phyloP scores from a whole-genome alignment of 2,888 invertebrate species.

The Pteria penguin region DNA sequence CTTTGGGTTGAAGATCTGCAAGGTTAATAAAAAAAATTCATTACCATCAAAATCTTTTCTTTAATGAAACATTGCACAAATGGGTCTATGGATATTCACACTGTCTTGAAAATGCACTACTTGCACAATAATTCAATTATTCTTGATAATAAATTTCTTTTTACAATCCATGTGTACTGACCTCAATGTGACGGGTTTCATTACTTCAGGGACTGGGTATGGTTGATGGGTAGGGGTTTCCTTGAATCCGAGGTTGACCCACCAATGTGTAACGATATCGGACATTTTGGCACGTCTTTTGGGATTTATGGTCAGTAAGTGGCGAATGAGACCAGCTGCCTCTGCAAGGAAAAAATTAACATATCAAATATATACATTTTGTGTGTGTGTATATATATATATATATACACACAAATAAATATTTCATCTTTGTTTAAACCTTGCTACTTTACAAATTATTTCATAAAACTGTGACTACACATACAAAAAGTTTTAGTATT shows the following conservation, averaged over 20 bases:
- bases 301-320: constrained; percentile 96
- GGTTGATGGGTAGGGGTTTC: constrained; percentile 65
- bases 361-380: no score
- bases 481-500: no score
- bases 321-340: constrained; percentile 95
- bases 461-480: no score
- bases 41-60: no score
- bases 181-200: constrained; percentile 52
- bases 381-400: no score
- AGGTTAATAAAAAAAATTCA: background rate
- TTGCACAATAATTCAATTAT: background rate
- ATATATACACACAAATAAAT: no score
- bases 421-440: no score
- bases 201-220: constrained; percentile 59
- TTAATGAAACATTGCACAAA: no score
- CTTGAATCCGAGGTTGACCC: constrained; percentile 87
- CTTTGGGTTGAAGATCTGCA: constrained; percentile 38
- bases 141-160: background rate
- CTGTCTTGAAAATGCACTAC: background rate
- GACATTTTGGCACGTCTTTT: constrained; percentile 93
- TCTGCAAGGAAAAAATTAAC: constrained; percentile 84
- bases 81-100: no score
- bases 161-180: constrained; percentile 29
- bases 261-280: constrained; percentile 97
- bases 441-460: no score